phyloP scores from a whole-genome alignment of 1,140 invertebrate species.

The Trinorchestia longiramus region DNA sequence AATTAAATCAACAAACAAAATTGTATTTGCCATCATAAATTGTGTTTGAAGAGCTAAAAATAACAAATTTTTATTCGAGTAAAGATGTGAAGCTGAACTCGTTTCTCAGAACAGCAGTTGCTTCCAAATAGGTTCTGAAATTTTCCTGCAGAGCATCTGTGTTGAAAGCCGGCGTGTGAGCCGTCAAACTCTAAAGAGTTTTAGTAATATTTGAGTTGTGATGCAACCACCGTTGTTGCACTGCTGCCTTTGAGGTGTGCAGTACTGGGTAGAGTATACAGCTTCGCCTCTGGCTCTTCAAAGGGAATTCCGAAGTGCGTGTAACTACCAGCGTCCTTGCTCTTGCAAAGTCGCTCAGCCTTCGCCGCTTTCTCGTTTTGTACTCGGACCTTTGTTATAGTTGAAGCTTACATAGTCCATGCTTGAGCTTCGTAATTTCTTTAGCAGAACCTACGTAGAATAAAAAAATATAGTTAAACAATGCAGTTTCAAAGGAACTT shows the following conservation, averaged over 20 bases:
- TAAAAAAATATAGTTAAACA: too few relatives aligned
- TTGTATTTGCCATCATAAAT: background rate
- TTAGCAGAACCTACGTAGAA: too few relatives aligned
- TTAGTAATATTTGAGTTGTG: background rate
- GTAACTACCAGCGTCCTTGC: background rate
- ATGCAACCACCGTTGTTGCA: background rate
- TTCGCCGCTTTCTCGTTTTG: background rate
- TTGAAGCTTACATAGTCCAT: background rate
- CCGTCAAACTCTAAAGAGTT: background rate
- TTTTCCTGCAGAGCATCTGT: background rate
- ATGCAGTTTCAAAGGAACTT: too few relatives aligned
- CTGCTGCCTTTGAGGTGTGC: background rate
- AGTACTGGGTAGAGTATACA: background rate
- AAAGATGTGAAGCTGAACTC: background rate
- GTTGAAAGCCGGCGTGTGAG: background rate
- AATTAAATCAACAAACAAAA: background rate
- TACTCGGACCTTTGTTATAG: background rate
- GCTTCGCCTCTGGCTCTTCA: slow-evolving; percentile 10
- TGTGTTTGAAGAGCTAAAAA: background rate
- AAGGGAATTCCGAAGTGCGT: slow-evolving; percentile 8
- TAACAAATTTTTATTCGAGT: background rate
- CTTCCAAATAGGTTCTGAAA: background rate
- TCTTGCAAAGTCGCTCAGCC: background rate
- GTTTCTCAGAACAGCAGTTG: background rate
- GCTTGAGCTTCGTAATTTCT: too few relatives aligned